Evolutionary conservation across 2,888 invertebrate species (phyloP).

Genomic region (Pheosia tremula): DNA sequence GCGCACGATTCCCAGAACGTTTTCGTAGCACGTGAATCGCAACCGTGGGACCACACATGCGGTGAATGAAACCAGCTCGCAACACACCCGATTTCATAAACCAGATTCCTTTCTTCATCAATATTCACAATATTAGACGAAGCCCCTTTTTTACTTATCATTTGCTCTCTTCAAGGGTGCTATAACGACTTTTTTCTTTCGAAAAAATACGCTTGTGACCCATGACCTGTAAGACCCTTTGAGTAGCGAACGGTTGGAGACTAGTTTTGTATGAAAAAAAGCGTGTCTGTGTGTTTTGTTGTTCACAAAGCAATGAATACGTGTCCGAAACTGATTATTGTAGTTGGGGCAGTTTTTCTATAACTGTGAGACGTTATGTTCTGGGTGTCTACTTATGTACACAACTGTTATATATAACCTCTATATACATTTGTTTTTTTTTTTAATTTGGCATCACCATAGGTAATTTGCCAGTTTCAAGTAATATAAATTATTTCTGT

Average conservation of each 20-base stretch:
- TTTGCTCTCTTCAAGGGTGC: constrained; percentile 64
- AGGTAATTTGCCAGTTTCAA: too few relatives aligned
- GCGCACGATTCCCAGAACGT: constrained; percentile 57
- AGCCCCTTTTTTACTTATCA: constrained; percentile 75
- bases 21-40: constrained; percentile 59
- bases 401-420: neutral
- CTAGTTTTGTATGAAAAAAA: constrained; percentile 77
- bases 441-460: too few relatives aligned
- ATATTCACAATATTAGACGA: constrained; percentile 83
- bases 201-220: constrained; percentile 78
- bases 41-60: constrained; percentile 80
- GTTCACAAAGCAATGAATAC: constrained; percentile 59
- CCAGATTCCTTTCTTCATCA: constrained; percentile 83
- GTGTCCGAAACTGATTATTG: constrained; percentile 62
- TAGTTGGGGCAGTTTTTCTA: constrained; percentile 55
- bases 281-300: constrained; percentile 65
- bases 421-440: neutral
- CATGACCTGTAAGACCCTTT: constrained; percentile 73
- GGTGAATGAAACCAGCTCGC: constrained; percentile 54
- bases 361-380: constrained; percentile 21
- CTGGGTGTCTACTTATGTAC: constrained; percentile 15
- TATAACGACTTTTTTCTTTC: constrained; percentile 81
- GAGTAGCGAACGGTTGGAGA: constrained; percentile 66
- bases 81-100: constrained; percentile 69
- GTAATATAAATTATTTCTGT: too few relatives aligned